Evolutionary conservation across 1,140 invertebrate genomes (phyloP).

Genomic region (Pomacea maculata): DNA sequence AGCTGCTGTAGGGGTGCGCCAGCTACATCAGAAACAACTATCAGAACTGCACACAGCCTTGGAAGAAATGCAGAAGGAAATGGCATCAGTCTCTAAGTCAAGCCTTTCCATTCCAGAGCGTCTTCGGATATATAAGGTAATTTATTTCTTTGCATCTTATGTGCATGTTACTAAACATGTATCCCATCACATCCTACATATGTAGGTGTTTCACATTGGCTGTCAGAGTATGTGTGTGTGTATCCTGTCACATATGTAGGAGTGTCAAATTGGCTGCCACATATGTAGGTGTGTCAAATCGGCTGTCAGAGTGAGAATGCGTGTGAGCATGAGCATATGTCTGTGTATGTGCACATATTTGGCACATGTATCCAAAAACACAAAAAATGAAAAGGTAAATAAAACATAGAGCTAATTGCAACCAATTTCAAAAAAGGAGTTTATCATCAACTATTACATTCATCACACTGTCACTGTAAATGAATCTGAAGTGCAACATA

Average conservation of each 20-base stretch:
- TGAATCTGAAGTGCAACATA: background rate
- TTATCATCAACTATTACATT: background rate
- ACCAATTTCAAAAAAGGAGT: background rate
- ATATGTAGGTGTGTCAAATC: no score
- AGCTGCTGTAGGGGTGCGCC: constrained; percentile 80
- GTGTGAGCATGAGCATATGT: no score
- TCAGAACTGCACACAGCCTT: constrained; percentile 88
- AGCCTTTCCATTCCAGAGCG: constrained; percentile 84
- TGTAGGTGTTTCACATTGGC: background rate
- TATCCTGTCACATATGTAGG: background rate
- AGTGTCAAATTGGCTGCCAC: no score
- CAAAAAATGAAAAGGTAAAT: background rate
- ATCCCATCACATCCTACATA: background rate
- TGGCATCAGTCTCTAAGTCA: constrained; percentile 84
- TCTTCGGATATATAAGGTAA: constrained; percentile 78
- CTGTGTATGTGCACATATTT: no score
- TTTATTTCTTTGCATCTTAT: background rate
- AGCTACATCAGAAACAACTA: constrained; percentile 86
- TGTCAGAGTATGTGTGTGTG: background rate
- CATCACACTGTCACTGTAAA: background rate
- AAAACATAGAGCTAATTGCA: background rate
- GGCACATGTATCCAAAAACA: background rate
- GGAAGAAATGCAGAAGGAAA: constrained; percentile 84
- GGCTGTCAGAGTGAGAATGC: no score
- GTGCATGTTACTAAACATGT: background rate